Evolutionary conservation across 2,888 invertebrate species (phyloP), one percentile per base, ranked within the genome.

Genomic region (Camponotus fellah): DNA sequence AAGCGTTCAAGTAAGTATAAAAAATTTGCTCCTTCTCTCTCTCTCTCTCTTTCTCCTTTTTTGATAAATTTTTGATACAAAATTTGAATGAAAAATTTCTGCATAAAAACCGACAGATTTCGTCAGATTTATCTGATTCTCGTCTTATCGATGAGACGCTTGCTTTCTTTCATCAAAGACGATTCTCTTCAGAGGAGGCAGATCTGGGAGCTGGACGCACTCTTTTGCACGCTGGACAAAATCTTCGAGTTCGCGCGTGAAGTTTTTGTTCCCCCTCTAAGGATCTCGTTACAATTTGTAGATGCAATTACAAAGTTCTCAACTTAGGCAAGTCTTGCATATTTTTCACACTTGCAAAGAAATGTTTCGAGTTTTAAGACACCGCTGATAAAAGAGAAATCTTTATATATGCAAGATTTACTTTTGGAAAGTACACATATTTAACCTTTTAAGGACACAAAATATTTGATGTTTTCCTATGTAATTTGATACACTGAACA

Each of bases 1-100:
- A 95, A 89, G 94, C 95, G 17, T 96, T 95, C 92, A 95, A 95
- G 96, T 96, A 82, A 96, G 96, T 95, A 56, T 3, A 21, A 34
- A 37, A 26, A 26, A 5, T 26, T 26, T 26, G 26, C 26, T 26
- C 26, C 2, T 2, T 26, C 26, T 26, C 26, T 26, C 26, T 26
- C 26, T 26, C 26, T 26, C 0, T 4, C 14, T 64, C 8, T 21
- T 5, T 2, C 49, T 6, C 1, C 17, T 9, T 49, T 34, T 64
- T n/a, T 58, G 17, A 26, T 49, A 49, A 49, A 1, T 5, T 49
- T 12, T 49, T 49, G 2, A 49, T 53, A 2, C 2, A 43, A n/a
- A 12, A 32, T 32, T 37, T 17, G 8, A 65, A 46, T 2, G n/a
- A 14, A 3, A 10, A n/a, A 3, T 14, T 14, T 58, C 17, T 40